Evolutionary conservation across 2,888 invertebrate species (phyloP), one percentile per base, ranked within the genome.

Genomic region (Pristionchus exspectatus): DNA sequence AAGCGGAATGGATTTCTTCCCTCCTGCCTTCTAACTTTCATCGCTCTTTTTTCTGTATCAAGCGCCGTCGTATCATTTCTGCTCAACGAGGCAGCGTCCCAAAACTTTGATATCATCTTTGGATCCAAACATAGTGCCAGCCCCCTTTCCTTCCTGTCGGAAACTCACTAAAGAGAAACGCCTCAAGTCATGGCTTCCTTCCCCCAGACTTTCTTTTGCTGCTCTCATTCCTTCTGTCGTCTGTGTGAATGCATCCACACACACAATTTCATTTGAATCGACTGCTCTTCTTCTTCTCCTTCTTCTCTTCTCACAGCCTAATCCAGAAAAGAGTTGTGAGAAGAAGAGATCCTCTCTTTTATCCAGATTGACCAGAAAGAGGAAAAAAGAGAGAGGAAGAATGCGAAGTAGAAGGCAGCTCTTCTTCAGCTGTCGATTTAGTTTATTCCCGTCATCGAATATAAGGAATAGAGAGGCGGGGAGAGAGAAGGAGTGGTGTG

Each of bases 231-330:
- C 33, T 38, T 59, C 59, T 85, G 38, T 59, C 59, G 33, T 59
- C 38, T 24, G 12, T 81, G n/a, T 77, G 38, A 50, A 44, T 81
- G 81, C 81, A 74, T 74, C 50, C 81, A 81, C 81, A 27, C 81
- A 77, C 77, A 81, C 81, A 81, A 81, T 81, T 81, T 81, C 50
- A 81, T 81, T 81, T 81, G 81, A 81, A 81, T 81, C 81, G 81
- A 81, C 81, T 81, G 24, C 81, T 74, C 27, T n/a, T 12, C 33
- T 56, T 59, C 84, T 83, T 44, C 72, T 77, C 44, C 38, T 38
- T 30, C 59, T 56, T 50, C n/a, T 9, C n/a, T 77, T 83, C 83
- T 81, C 44, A 24, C 50, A 50, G 44, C 44, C 50, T 63, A 83
- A 50, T 83, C 56, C 83, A 83, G 50, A 50, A 83, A 54, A 83